Percentiles rank a stretch among this genome's conserved stretches.
Evolutionary conservation across 2,797 vertebrate species (phyloP).

Genomic region (Pangasius larnaudii): DNA sequence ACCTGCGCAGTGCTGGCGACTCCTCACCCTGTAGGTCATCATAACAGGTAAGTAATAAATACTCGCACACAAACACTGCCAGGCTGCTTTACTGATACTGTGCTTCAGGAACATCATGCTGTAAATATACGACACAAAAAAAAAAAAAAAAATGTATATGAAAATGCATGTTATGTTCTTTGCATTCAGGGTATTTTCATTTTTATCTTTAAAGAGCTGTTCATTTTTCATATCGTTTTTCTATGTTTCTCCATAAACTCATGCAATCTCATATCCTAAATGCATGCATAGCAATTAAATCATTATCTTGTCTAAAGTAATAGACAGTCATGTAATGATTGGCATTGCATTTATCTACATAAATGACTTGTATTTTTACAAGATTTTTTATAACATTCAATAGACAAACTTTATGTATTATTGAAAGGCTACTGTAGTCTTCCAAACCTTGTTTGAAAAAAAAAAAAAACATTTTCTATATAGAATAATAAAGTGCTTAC

Average conservation of each 20-base stretch:
- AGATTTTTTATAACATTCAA: not conserved
- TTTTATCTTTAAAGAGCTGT: not conserved
- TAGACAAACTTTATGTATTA: not conserved
- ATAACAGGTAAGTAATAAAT: conserved; percentile 18
- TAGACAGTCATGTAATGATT: not conserved
- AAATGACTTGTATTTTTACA: not conserved
- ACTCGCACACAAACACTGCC: not conserved
- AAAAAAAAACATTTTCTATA: not conserved
- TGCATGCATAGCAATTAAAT: not conserved
- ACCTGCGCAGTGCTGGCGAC: conserved; percentile 86
- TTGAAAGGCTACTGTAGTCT: not conserved
- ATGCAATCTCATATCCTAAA: not conserved
- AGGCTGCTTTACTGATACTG: conserved; percentile 14
- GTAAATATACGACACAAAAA: not conserved
- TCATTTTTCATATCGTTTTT: not conserved
- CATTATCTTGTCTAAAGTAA: not conserved
- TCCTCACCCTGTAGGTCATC: conserved; percentile 84
- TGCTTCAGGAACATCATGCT: not conserved
- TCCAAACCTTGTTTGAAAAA: not conserved
- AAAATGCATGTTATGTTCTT: not conserved
- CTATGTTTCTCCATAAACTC: not conserved
- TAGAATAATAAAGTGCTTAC: not conserved
- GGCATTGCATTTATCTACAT: not conserved
- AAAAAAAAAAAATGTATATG: not conserved
- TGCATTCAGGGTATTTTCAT: not conserved